Evolutionary conservation across 2,113 vertebrate genomes (phyloP).

Genomic region (Pavo muticus): DNA sequence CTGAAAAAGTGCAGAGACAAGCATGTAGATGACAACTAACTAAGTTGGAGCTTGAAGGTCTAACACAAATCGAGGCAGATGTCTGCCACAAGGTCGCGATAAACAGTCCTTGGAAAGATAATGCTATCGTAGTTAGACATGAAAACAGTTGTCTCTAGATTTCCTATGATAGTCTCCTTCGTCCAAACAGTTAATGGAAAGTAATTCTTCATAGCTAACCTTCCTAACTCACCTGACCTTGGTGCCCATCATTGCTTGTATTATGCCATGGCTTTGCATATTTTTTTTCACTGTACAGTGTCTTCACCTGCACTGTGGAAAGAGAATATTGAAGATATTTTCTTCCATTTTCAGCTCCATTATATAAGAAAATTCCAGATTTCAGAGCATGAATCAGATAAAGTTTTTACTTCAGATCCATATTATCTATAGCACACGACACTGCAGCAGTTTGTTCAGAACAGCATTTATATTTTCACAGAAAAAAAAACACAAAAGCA

Average conservation of each 20-base stretch:
- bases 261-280: neutral
- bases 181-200: neutral
- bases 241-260: neutral
- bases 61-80: neutral
- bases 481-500: neutral
- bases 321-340: neutral
- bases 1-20: neutral
- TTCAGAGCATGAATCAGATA: neutral
- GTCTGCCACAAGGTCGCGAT: neutral
- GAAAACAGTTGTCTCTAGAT: neutral
- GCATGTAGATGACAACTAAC: neutral
- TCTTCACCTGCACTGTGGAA: neutral
- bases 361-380: neutral
- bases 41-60: neutral
- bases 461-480: neutral
- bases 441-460: neutral
- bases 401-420: neutral
- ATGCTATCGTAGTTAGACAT: neutral
- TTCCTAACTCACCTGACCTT: neutral
- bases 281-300: neutral
- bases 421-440: neutral
- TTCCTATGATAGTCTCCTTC: neutral
- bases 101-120: neutral
- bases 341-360: neutral
- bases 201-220: neutral